Evolutionary conservation across 2,113 vertebrate species (phyloP).

Genomic region (Pycnonotus jocosus): DNA sequence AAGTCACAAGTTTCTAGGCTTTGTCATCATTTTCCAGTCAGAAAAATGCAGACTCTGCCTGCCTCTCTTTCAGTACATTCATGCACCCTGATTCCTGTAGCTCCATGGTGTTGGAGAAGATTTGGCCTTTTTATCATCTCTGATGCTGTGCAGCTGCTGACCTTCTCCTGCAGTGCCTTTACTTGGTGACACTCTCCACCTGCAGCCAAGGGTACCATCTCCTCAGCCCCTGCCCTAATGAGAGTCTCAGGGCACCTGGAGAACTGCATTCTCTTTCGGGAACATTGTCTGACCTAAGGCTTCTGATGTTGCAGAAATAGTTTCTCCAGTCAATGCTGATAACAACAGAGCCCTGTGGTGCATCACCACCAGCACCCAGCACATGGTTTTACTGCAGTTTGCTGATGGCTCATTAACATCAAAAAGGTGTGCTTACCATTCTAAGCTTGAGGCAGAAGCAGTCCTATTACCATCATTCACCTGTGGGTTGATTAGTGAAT

Average conservation of each 20-base stretch:
- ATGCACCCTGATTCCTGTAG: not conserved
- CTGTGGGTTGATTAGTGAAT: not conserved
- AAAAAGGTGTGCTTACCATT: not conserved
- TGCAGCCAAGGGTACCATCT: not conserved
- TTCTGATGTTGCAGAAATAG: not conserved
- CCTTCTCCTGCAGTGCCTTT: not conserved
- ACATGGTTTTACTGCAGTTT: not conserved
- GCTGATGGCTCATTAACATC: not conserved
- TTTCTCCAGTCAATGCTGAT: not conserved
- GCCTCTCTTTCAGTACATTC: not conserved
- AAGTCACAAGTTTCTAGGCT: not conserved
- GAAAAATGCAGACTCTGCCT: not conserved
- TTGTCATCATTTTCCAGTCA: not conserved
- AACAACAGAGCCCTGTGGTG: fast-evolving
- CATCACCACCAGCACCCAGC: not conserved
- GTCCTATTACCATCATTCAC: not conserved
- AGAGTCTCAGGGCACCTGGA: not conserved
- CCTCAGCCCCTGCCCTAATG: not conserved
- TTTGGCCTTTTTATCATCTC: not conserved
- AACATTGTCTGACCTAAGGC: not conserved
- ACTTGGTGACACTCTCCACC: not conserved
- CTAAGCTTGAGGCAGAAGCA: not conserved
- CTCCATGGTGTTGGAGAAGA: not conserved
- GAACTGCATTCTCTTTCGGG: not conserved
- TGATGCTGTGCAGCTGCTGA: not conserved